phyloP scores from a whole-genome alignment of 2,888 invertebrate species.

The Yponomeuta malinellus region DNA sequence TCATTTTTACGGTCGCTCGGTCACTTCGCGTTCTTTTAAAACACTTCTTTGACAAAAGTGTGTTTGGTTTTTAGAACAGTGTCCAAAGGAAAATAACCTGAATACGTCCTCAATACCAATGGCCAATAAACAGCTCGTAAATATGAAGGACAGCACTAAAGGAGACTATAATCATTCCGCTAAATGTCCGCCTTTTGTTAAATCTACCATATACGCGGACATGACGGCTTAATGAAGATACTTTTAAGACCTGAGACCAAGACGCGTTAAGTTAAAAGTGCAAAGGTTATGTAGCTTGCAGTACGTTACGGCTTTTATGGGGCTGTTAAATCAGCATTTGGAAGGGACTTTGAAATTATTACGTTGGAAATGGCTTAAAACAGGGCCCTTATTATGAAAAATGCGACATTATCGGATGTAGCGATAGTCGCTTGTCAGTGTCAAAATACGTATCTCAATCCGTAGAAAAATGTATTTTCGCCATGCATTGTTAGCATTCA shows the following conservation, averaged over 20 bases:
- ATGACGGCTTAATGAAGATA: slow-evolving; percentile 41
- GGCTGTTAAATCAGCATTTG: slow-evolving; percentile 26
- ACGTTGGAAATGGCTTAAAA: no score
- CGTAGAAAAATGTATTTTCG: no score
- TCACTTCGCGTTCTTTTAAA: no score
- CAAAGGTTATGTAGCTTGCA: slow-evolving; percentile 15
- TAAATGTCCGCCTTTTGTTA: slow-evolving; percentile 67
- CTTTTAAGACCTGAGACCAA: slow-evolving; percentile 13
- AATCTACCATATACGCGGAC: slow-evolving; percentile 29
- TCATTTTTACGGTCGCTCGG: no score
- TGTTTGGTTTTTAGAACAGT: no score
- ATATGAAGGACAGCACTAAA: slow-evolving; percentile 68
- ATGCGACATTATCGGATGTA: no score
- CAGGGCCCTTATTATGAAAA: no score
- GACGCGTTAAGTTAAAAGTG: slow-evolving; percentile 10
- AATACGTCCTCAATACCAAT: slow-evolving; percentile 33
- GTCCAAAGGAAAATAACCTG: no score
- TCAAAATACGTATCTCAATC: no score
- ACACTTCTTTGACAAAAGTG: no score
- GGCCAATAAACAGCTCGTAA: slow-evolving; percentile 73
- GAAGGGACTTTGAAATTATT: slow-evolving; percentile 19
- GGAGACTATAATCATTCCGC: slow-evolving; percentile 61
- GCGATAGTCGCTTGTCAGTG: no score
- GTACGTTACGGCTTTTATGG: slow-evolving; percentile 26
- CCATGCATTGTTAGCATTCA: no score